Evolutionary conservation across 1,140 invertebrate species (phyloP), one percentile per base, ranked within the genome.

Genomic region (Pararge aegeria): DNA sequence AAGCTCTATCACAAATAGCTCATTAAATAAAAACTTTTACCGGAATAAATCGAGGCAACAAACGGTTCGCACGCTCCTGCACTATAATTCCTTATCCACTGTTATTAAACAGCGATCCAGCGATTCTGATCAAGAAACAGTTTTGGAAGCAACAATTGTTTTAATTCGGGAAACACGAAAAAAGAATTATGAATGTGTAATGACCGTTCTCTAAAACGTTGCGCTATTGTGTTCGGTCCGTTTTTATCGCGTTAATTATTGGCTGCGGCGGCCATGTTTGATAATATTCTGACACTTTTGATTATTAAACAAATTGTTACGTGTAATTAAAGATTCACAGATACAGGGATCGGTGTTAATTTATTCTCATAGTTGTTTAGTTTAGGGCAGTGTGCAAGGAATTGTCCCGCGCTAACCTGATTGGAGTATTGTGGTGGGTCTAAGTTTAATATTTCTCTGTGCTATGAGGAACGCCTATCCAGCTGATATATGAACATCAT

Each of bases 151-250:
- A 71, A 62, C 78, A 74, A 83, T 83, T 82, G 80, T 81, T 81
- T 82, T 80, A 75, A 81, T 81, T 81, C 72, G 73, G 68, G 64
- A 76, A 75, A 76, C 66, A 68, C 61, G 66, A 71, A 70, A 76
- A n/a, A 77, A 80, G 78, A 83, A 83, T 72, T 81, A 81, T 76
- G 74, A 76, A 73, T 74, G 68, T 70, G 68, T 83, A 83, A 83
- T 83, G 76, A 77, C 69, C 70, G 65, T 68, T 73, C 72, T 74
- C 66, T 67, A 68, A 73, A 70, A 70, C 64, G 66, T 60, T 46
- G 61, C 42, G 58, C 73, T 68, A 76, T 78, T 72, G 75, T 76
- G 60, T 75, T 75, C 58, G 53, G 73, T 76, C 56, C 73, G 60
- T 69, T 61, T 55, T 61, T 71, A 55, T 57, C 64, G 46, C 54